phyloP scores from a whole-genome alignment of 2,797 vertebrate genomes.

The Cyprinodon diabolis region DNA sequence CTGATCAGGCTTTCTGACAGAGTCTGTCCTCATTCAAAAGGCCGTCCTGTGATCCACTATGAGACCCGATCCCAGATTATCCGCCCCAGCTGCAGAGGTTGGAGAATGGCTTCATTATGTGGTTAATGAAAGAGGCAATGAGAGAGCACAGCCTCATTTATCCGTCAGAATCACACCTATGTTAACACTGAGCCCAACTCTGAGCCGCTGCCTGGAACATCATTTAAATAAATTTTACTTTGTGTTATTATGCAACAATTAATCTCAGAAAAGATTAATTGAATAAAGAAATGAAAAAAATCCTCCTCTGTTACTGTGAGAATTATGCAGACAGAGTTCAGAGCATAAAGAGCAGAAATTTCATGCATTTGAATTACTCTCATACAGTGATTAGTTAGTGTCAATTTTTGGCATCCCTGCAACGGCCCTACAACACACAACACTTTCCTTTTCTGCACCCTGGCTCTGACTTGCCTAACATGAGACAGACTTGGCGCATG shows the following conservation, averaged over 20 bases:
- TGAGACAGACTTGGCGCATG: constrained; percentile 47
- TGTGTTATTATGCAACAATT: not conserved
- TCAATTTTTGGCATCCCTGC: constrained; percentile 39
- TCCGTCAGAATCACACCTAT: constrained; percentile 22
- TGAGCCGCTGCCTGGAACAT: not conserved
- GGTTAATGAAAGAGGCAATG: constrained; percentile 51
- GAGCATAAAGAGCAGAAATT: constrained; percentile 45
- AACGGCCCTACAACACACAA: constrained; percentile 37
- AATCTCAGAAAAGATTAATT: not conserved
- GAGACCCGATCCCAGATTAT: constrained; percentile 60
- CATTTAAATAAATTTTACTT: not conserved
- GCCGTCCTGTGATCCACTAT: constrained; percentile 55
- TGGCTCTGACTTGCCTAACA: constrained; percentile 45
- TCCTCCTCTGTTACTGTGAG: constrained; percentile 2
- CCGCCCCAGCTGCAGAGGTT: constrained; percentile 67
- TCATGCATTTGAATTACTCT: constrained; percentile 66
- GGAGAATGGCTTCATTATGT: constrained; percentile 74
- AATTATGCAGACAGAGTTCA: constrained; percentile 38
- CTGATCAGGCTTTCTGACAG: constrained; percentile 53
- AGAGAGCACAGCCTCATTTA: constrained; percentile 45
- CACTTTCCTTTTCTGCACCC: constrained; percentile 23
- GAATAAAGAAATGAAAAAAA: constrained; percentile 1
- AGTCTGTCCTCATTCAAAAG: constrained; percentile 62
- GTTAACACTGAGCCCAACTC: constrained; percentile 10
- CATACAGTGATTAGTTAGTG: constrained; percentile 63